Conservation (phyloP, 1,140 invertebrate species). For the Arctopsyche grandis region DNA sequence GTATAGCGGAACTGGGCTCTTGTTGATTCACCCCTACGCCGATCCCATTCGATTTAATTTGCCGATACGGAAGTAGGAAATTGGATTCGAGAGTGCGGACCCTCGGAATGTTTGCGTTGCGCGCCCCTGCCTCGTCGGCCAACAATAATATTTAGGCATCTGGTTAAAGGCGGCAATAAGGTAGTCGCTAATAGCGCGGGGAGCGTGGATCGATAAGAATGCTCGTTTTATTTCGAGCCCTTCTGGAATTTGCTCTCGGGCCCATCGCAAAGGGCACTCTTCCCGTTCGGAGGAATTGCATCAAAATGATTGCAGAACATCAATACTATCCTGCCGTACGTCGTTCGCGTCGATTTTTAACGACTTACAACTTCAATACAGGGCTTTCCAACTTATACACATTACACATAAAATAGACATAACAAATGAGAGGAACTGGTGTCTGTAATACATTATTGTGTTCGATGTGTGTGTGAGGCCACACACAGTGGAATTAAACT, state of each 20-base stretch:
- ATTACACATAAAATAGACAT: too few relatives aligned
- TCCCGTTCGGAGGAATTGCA: not conserved
- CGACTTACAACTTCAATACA: too few relatives aligned
- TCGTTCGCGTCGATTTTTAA: too few relatives aligned
- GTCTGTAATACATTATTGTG: too few relatives aligned
- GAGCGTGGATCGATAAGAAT: constrained; percentile 31
- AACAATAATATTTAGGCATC: constrained; percentile 22
- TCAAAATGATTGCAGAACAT: too few relatives aligned
- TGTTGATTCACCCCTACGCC: not conserved
- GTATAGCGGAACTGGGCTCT: too few relatives aligned
- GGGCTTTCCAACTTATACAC: too few relatives aligned
- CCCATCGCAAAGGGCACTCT: not conserved
- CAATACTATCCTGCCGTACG: too few relatives aligned
- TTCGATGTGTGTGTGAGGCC: too few relatives aligned
- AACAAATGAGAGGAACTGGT: too few relatives aligned
- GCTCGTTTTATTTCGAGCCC: constrained; percentile 22
- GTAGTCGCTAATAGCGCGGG: constrained; percentile 25
- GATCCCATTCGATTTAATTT: not conserved
- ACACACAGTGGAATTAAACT: too few relatives aligned
- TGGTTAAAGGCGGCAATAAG: constrained; percentile 7
- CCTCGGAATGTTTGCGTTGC: not conserved
- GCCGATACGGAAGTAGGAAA: not conserved
- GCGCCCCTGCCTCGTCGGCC: not conserved
- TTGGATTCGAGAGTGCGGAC: not conserved
- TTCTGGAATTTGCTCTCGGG: not conserved